These are phyloP conservation scores for Aegithalos caudatus DNA, from an alignment of 2,113 vertebrate species.

Conservation along the genomic window DNA sequence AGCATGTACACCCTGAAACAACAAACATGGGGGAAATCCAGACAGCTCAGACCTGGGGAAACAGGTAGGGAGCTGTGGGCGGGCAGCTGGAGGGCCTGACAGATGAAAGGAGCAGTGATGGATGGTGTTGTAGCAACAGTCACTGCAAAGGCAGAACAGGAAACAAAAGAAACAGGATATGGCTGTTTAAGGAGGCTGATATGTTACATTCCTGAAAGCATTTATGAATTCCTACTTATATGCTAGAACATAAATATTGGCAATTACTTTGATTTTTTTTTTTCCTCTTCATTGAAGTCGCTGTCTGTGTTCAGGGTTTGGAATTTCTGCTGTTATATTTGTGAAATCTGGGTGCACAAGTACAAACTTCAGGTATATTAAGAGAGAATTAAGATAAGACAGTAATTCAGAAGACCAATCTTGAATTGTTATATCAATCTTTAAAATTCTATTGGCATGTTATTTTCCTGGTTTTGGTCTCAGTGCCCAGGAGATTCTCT, in stretches of 20 bases:
- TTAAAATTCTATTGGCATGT: not conserved
- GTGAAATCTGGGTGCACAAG: not conserved
- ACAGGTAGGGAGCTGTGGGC: not conserved
- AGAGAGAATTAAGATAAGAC: not conserved
- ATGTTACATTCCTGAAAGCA: not conserved
- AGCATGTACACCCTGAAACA: not conserved
- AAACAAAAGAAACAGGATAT: constrained; percentile 61
- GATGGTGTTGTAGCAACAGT: constrained; percentile 48
- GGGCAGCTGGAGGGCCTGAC: not conserved
- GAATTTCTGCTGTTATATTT: not conserved
- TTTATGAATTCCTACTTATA: constrained; percentile 4
- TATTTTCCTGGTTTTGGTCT: not conserved
- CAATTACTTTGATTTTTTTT: not conserved
- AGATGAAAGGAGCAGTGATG: constrained; percentile 8
- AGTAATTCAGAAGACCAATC: not conserved
- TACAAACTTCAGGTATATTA: not conserved
- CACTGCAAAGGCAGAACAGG: constrained; percentile 16
- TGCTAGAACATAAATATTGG: not conserved
- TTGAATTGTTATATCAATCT: not conserved
- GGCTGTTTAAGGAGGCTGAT: constrained; percentile 12
- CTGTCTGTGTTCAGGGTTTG: not conserved
- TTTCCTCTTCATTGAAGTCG: not conserved
- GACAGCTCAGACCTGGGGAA: not conserved
- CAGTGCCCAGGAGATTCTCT: not conserved
- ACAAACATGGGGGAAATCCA: not conserved